Base-by-base conservation (phyloP, 2,888 invertebrate genomes). In the Drosophila atroscutellata region DNA sequence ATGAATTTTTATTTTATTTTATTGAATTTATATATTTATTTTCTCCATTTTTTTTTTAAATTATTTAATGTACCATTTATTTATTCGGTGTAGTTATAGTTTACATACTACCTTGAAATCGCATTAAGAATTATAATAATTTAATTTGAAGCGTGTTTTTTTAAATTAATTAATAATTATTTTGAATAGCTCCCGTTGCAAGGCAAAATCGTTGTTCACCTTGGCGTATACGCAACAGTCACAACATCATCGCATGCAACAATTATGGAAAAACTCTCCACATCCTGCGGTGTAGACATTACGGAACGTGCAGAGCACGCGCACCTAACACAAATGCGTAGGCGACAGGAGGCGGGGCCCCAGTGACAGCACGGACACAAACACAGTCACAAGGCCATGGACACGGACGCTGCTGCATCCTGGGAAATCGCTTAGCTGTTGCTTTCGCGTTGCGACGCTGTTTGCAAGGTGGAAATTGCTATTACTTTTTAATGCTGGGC, bases 401-500 rank as follows among this genome's bases (percentile, higher is more conserved):
- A 63, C 68, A 50, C 28, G 36, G 49, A 58, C 60, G 59, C 63
- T 72, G 81, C 87, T 89, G 86, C 86, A 86, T 85, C 88, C 86
- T 89, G 86, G 86, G 88, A 89, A 85, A 89, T 81, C 88, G 86
- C 77, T 87, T 86, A 89, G 86, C 89, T 86, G 86, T 86, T 86
- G 86, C 86, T 89, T 89, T 66, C 61, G 83, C 86, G 77, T 77
- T 75, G 67, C 80, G 78, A 77, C 66, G 69, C 65, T 56, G 75
- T 80, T 80, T 76, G 86, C 80, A 90, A 88, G 87, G 87, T 88
- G 83, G 86, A 88, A 88, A 88, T 87, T 89, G 90, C 87, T 87
- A 86, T 86, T 89, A 89, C 86, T 89, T 86, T 89, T 87, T 87
- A 87, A 89, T 87, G 89, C 89, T 87, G 86, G 76, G 85, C 89